These are phyloP conservation scores for Lysiphlebus fabarum DNA, from an alignment of 1,140 invertebrate species.

Conservation along the genomic window DNA sequence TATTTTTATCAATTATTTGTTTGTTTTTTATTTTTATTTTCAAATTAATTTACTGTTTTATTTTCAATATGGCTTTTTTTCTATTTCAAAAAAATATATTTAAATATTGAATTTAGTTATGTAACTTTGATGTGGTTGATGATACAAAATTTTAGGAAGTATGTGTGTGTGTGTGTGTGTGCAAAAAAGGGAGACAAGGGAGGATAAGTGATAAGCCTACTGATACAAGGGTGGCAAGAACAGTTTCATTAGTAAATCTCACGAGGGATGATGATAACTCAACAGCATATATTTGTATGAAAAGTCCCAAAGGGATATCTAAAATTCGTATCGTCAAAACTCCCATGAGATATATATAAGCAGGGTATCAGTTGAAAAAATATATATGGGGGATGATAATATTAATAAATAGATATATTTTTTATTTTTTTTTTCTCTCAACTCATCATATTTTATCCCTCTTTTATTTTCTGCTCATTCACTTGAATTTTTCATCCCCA, in stretches of 20 bases:
- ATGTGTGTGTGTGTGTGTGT: too few species aligned
- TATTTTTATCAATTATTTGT: too few species aligned
- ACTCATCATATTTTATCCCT: slow-evolving; percentile 1
- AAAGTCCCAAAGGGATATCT: slow-evolving; percentile 23
- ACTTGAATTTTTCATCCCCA: too few species aligned
- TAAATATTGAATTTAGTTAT: too few species aligned
- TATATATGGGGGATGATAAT: slow-evolving; percentile 1
- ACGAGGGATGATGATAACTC: slow-evolving; percentile 43
- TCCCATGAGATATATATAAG: slow-evolving; percentile 28
- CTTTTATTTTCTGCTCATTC: not conserved
- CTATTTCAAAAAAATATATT: too few species aligned
- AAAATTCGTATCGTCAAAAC: slow-evolving; percentile 23
- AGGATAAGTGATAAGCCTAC: not conserved
- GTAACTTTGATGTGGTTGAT: too few species aligned
- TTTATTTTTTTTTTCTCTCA: not conserved
- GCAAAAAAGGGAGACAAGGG: too few species aligned
- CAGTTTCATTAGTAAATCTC: slow-evolving; percentile 46
- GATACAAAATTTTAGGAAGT: too few species aligned
- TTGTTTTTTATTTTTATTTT: too few species aligned
- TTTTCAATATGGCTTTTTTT: too few species aligned
- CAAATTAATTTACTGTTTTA: too few species aligned
- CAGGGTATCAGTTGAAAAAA: slow-evolving; percentile 18
- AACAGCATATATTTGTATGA: slow-evolving; percentile 16
- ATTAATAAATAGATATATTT: slow-evolving; percentile 5
- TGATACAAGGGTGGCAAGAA: slow-evolving; percentile 35